These are phyloP conservation scores for Montipora efflorescens DNA, from an alignment of 64 coral and sea anemone genomes.

Conservation along the genomic window DNA sequence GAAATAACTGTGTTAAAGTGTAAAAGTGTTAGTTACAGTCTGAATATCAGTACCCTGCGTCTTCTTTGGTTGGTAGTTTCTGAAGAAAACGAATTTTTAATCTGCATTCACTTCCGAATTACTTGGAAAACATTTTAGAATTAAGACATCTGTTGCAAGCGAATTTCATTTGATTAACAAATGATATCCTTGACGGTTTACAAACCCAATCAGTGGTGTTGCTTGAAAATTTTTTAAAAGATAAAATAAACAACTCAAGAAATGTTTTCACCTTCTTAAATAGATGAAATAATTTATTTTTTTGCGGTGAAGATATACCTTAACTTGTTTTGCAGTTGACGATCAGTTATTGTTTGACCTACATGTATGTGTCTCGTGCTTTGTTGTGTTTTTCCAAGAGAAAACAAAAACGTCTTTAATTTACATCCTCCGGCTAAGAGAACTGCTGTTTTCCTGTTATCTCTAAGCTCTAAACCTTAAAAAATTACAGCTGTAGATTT, in stretches of 20 bases:
- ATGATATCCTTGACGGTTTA: not conserved
- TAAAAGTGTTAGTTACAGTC: not conserved
- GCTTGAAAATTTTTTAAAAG: not conserved
- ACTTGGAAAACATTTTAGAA: not conserved
- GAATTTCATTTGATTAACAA: conserved; percentile 22
- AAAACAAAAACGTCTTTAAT: not conserved
- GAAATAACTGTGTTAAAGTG: not conserved
- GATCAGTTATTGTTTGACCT: not conserved
- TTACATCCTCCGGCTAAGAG: not conserved
- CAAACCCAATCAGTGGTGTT: not conserved
- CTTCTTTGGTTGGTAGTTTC: not conserved
- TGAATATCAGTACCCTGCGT: not conserved
- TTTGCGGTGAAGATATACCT: not conserved
- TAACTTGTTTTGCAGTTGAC: not conserved
- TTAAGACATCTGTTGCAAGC: not conserved
- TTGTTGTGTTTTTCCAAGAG: not conserved
- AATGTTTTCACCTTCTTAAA: not conserved
- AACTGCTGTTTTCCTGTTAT: conserved; percentile 22
- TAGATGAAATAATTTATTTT: too few species aligned
- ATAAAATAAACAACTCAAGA: not conserved
- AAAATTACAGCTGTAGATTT: not conserved
- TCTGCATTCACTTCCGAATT: not conserved
- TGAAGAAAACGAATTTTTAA: not conserved
- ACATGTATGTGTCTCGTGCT: not conserved
- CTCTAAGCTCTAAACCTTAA: not conserved